phyloP scores from a whole-genome alignment of 2,113 vertebrate genomes.

The Pardalotus punctatus region DNA sequence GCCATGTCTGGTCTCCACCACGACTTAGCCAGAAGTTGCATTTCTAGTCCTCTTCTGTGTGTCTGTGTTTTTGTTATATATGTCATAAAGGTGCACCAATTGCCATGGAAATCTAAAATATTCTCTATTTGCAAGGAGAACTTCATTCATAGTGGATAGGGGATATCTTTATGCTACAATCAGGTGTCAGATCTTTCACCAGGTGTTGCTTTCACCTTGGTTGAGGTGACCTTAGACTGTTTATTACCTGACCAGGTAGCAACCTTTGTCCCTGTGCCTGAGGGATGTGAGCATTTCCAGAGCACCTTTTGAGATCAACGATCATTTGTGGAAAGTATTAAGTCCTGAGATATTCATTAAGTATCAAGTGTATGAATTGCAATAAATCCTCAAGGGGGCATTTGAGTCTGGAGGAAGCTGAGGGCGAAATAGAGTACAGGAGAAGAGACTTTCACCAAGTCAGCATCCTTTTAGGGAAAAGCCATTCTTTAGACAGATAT shows the following conservation, averaged over 20 bases:
- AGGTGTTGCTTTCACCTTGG: not conserved
- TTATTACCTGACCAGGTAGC: not conserved
- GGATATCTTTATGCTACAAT: not conserved
- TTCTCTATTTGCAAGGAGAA: not conserved
- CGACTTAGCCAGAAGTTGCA: not conserved
- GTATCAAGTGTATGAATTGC: not conserved
- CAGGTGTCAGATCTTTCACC: not conserved
- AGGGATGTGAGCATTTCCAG: not conserved
- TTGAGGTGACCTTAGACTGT: not conserved
- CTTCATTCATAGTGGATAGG: not conserved
- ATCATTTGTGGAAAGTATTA: not conserved
- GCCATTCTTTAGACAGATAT: not conserved
- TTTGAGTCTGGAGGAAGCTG: not conserved
- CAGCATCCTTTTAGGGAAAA: not conserved
- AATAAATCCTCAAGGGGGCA: not conserved
- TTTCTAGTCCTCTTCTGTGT: not conserved
- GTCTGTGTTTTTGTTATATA: not conserved
- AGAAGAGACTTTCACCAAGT: not conserved
- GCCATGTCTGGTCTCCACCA: not conserved
- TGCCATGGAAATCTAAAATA: not conserved
- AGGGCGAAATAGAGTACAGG: not conserved
- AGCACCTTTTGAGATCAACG: not conserved
- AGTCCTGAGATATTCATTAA: not conserved
- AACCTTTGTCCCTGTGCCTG: not conserved
- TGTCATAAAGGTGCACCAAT: not conserved